Conservation (phyloP, 2,113 vertebrate species). For the Thalassoma bifasciatum region DNA sequence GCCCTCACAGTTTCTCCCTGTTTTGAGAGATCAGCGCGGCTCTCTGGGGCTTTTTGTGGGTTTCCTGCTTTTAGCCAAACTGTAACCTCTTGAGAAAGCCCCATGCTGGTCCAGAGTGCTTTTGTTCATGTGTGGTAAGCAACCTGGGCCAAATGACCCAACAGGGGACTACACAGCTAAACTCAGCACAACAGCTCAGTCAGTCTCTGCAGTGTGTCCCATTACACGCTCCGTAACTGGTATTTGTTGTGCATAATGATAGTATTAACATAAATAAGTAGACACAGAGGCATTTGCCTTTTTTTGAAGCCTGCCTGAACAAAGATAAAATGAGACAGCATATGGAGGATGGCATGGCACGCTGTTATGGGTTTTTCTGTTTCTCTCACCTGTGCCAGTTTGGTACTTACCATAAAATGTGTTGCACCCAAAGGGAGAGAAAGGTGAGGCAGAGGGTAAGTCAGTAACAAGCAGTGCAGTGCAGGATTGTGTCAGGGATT, state of each 20-base stretch:
- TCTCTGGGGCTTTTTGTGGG: neutral
- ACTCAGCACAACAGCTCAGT: constrained; percentile 21
- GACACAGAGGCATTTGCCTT: neutral
- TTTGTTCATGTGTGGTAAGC: constrained; percentile 42
- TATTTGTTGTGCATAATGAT: neutral
- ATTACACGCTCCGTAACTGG: neutral
- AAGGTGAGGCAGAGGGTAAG: constrained; percentile 21
- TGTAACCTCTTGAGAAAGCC: constrained; percentile 1
- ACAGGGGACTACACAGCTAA: constrained; percentile 31
- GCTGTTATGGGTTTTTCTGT: neutral
- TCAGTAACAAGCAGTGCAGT: constrained; percentile 10
- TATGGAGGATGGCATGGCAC: neutral
- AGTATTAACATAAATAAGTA: neutral
- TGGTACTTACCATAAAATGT: neutral
- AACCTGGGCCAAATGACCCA: constrained; percentile 34
- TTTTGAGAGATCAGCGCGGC: neutral
- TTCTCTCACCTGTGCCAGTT: neutral
- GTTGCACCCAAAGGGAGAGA: neutral
- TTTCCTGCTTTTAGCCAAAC: constrained; percentile 4
- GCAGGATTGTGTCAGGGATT: constrained; percentile 32
- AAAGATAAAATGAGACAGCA: neutral
- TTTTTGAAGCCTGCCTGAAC: neutral
- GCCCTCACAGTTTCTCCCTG: neutral
- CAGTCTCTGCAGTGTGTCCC: constrained; percentile 16
- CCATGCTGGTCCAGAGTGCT: constrained; percentile 26